Evolutionary conservation across 2,888 invertebrate species (phyloP), one percentile per base, ranked within the genome.

Genomic region (Dione vanillae): DNA sequence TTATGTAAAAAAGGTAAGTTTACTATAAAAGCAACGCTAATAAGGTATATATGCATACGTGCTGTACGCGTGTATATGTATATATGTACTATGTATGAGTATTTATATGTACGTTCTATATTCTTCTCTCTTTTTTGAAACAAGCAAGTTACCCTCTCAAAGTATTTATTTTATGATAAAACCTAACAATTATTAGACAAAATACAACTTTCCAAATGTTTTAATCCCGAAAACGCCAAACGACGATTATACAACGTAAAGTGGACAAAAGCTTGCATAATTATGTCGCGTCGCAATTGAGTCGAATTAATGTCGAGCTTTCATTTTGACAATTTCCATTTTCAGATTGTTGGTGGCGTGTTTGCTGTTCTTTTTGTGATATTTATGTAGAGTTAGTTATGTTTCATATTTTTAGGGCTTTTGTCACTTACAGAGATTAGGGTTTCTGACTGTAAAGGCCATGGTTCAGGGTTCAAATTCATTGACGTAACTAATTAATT

Each of bases 301-400:
- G 43, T n/a, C 43, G 27, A 61, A 45, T 61, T 61, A 45, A 45
- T n/a, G 59, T 61, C 43, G 43, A 27, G 59, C 59, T 61, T 43
- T 61, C 43, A 61, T 45, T 61, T 61, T 61, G 59, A 45, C 59
- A 43, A 61, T 45, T 61, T 43, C 43, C 59, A 61, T 61, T 61
- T 61, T 19, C 59, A 61, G 12, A 61, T 61, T 41, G 43, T 27
- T 43, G 59, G 20, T 43, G 11, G 19, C 3, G 7, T 49, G 0
- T n/a, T 14, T 54, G 35, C 11, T 49, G 35, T 54, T n/a, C 54
- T 54, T 16, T 54, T 35, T 37, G 54, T 10, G 54, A n/a, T 6
- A 16, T 16, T 35, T 3, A n/a, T 54, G n/a, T 37, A 16, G 1
- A 20, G 20, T 41, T n/a, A 12, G 12, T 43, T 41, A 41, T 20